Conservation (phyloP, 2,113 vertebrate genomes). For the Eublepharis macularius region DNA sequence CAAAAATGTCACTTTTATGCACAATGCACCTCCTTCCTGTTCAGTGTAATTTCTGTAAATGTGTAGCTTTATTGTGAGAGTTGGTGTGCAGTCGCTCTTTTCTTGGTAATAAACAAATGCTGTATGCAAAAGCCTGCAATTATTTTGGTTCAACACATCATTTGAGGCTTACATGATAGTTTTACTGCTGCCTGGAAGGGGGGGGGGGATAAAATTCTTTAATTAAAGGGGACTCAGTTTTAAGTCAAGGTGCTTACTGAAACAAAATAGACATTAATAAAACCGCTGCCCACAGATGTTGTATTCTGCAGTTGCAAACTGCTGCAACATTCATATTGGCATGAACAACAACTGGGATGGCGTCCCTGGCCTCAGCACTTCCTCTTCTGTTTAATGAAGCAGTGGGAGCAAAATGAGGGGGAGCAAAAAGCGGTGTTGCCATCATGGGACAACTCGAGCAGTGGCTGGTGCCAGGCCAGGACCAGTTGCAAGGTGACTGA, state of each 20-base stretch:
- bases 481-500: too few relatives aligned
- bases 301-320: background rate
- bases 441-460: too few relatives aligned
- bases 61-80: conserved; percentile 29
- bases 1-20: conserved; percentile 50
- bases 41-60: conserved; percentile 42
- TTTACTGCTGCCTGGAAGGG: conserved; percentile 13
- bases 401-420: too few relatives aligned
- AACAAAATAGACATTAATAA: background rate
- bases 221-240: background rate
- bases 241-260: background rate
- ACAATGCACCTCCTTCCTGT: conserved; percentile 20
- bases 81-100: conserved; percentile 12
- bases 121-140: conserved; percentile 33
- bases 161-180: conserved; percentile 13
- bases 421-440: too few relatives aligned
- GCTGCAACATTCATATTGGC: background rate
- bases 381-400: too few relatives aligned
- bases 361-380: too few relatives aligned
- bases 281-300: background rate
- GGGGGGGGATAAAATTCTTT: conserved; percentile 13
- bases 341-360: too few relatives aligned
- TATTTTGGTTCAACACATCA: conserved; percentile 23
- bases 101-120: conserved; percentile 39
- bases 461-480: too few relatives aligned